Conservation (phyloP, 2,113 vertebrate genomes). For the Pteruthius melanotis region DNA sequence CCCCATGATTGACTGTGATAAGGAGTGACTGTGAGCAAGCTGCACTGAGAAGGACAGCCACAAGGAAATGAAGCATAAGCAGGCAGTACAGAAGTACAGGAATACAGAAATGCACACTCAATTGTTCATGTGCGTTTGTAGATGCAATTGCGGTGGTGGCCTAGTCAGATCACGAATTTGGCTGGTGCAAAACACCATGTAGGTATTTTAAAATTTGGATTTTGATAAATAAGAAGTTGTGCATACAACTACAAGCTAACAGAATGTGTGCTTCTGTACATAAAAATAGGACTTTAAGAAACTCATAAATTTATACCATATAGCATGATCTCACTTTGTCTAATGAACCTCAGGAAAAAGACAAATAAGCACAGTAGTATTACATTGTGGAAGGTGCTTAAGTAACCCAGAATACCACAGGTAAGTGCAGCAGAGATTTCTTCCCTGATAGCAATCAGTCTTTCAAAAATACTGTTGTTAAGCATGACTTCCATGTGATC, state of each 20-base stretch:
- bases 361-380: background rate
- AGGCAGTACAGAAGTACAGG: background rate
- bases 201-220: background rate
- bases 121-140: background rate
- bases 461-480: background rate
- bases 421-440: background rate
- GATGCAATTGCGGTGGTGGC: background rate
- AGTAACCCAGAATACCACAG: background rate
- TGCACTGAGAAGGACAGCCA: background rate
- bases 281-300: background rate
- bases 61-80: background rate
- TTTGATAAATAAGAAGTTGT: background rate
- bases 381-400: background rate
- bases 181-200: background rate
- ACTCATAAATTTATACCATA: background rate
- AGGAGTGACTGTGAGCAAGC: background rate
- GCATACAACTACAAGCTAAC: background rate
- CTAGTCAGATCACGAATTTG: background rate
- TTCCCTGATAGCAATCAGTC: background rate
- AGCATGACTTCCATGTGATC: background rate
- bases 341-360: background rate
- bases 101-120: background rate
- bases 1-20: background rate
- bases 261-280: background rate
- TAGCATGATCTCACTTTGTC: background rate